Evolutionary conservation across 1,140 invertebrate species (phyloP).

Genomic region (Ostrea denselamellosa): DNA sequence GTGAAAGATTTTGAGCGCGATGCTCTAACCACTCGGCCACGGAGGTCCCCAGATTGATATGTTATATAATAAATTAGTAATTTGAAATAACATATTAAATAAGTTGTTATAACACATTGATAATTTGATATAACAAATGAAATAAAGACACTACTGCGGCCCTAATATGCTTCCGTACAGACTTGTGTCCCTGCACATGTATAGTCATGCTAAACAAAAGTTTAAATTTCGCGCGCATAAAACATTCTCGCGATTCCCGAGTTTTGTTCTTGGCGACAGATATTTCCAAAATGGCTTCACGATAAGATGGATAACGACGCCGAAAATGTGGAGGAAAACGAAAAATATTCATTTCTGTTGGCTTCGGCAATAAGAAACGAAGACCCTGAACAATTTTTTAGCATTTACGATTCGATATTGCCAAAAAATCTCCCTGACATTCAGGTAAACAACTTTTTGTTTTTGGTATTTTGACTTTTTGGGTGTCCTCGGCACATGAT

Average conservation of each 20-base stretch:
- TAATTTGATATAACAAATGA: too few species aligned
- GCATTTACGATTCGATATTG: conserved; percentile 68
- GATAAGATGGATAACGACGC: conserved; percentile 70
- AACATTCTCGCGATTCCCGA: conserved; percentile 31
- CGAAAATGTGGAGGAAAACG: conserved; percentile 68
- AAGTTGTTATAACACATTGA: too few species aligned
- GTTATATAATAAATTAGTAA: too few species aligned
- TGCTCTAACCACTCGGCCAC: too few species aligned
- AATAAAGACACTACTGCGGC: too few species aligned
- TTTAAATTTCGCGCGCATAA: conserved; percentile 19
- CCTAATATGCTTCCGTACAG: too few species aligned
- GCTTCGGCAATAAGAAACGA: conserved; percentile 72
- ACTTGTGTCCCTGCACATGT: too few species aligned
- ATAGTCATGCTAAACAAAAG: too few species aligned
- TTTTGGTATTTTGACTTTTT: background rate
- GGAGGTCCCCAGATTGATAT: too few species aligned
- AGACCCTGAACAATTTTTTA: conserved; percentile 70
- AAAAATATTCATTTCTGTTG: conserved; percentile 71
- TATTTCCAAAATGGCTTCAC: conserved; percentile 72
- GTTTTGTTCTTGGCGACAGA: conserved; percentile 68
- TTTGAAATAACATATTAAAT: too few species aligned
- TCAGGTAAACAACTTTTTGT: conserved; percentile 59
- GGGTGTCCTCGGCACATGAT: background rate
- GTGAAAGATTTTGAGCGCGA: too few species aligned
- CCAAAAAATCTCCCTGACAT: conserved; percentile 63